These are phyloP conservation scores for Nipponacmea schrenckii DNA, from an alignment of 2,888 invertebrate genomes.

Conservation along the genomic window DNA sequence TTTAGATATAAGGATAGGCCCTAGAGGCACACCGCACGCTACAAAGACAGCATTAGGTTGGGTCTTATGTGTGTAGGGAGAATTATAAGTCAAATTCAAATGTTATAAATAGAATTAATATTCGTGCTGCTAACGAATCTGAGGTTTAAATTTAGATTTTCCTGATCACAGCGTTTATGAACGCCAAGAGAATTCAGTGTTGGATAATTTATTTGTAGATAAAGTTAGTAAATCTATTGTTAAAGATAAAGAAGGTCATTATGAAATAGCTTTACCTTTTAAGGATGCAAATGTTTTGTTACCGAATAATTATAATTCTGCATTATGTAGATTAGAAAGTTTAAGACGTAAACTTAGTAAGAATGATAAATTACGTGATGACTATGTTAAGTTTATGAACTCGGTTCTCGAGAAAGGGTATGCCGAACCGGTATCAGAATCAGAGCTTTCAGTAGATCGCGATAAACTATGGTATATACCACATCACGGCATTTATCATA, in stretches of 20 bases:
- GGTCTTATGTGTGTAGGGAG: neutral
- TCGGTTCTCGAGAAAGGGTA: slow-evolving; percentile 20
- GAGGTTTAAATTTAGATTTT: neutral
- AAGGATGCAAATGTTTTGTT: slow-evolving; percentile 9
- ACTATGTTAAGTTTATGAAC: slow-evolving; percentile 25
- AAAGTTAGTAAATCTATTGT: slow-evolving; percentile 16
- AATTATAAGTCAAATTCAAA: too few relatives aligned
- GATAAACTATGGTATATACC: slow-evolving; percentile 32
- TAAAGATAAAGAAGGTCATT: slow-evolving; percentile 15
- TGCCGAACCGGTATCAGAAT: slow-evolving; percentile 21
- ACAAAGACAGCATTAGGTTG: slow-evolving; percentile 18
- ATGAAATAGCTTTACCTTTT: slow-evolving; percentile 19
- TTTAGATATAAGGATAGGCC: neutral
- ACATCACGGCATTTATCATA: slow-evolving; percentile 29
- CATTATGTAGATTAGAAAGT: slow-evolving; percentile 9
- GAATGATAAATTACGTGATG: slow-evolving; percentile 11
- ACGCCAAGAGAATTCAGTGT: slow-evolving; percentile 11
- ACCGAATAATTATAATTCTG: slow-evolving; percentile 17
- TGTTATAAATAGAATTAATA: too few relatives aligned
- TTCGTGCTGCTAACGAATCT: too few relatives aligned
- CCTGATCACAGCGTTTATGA: neutral
- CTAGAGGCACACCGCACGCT: slow-evolving; percentile 15
- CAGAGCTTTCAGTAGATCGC: slow-evolving; percentile 7
- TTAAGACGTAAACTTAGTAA: slow-evolving; percentile 3
- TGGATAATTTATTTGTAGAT: slow-evolving; percentile 19